Percentiles rank a stretch among this genome's conserved stretches.
Conservation (phyloP, 2,888 invertebrate species). For the Cryptus armator region DNA sequence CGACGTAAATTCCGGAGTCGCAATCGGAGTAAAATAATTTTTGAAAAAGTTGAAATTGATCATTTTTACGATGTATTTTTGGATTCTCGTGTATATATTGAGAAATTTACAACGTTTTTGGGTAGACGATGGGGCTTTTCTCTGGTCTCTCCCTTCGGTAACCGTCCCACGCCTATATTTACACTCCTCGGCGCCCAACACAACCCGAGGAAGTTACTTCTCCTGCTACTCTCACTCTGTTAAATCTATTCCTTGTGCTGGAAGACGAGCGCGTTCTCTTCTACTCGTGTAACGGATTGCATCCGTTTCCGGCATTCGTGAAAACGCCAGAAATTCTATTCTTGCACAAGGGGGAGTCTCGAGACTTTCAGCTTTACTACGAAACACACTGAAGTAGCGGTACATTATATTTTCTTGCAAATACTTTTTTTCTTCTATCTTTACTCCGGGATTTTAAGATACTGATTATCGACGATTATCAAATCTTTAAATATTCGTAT, state of each 20-base stretch:
- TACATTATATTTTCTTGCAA: background rate
- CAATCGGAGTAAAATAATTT: background rate
- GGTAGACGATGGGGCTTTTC: background rate
- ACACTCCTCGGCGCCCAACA: slow-evolving; percentile 50
- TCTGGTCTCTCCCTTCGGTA: slow-evolving; percentile 17
- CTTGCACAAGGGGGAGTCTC: background rate
- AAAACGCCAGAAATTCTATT: slow-evolving; percentile 53
- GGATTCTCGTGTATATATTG: background rate
- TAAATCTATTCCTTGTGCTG: slow-evolving; percentile 5
- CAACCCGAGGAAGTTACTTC: slow-evolving; percentile 3
- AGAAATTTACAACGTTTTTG: background rate
- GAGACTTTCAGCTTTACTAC: background rate
- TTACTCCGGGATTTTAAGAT: background rate
- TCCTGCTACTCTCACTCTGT: slow-evolving; percentile 8
- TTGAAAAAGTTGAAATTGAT: too few species aligned
- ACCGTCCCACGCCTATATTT: slow-evolving; percentile 70
- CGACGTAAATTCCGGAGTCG: background rate
- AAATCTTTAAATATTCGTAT: too few species aligned
- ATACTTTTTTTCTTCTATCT: background rate
- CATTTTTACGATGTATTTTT: background rate
- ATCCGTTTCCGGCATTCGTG: slow-evolving; percentile 74
- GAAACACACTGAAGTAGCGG: background rate
- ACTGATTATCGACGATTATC: too few species aligned
- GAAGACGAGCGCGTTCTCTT: slow-evolving; percentile 34
- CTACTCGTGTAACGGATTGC: slow-evolving; percentile 71